Evolutionary conservation across 2,797 vertebrate species (phyloP).

Genomic region (Lutjanus campechanus): DNA sequence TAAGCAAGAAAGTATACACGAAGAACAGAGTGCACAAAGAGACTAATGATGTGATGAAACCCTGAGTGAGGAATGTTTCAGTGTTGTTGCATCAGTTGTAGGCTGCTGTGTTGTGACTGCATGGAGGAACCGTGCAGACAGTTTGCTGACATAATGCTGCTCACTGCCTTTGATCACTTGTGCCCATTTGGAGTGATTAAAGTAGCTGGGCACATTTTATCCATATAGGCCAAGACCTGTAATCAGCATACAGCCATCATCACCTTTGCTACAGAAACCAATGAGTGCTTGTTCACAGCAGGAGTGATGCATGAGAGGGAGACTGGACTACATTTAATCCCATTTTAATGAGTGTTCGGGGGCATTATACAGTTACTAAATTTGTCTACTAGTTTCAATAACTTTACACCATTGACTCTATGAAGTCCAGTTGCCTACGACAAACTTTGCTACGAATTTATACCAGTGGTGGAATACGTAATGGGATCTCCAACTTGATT

Average conservation of each 20-base stretch:
- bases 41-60: constrained; percentile 45
- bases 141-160: constrained; percentile 22
- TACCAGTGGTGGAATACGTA: background rate
- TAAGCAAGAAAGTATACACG: background rate
- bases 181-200: background rate
- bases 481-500: background rate
- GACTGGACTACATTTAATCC: background rate
- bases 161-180: constrained; percentile 25
- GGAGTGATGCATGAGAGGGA: background rate
- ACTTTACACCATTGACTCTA: too few relatives aligned
- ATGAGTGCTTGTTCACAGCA: background rate
- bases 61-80: constrained; percentile 47
- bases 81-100: constrained; percentile 62
- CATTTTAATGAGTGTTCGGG: background rate
- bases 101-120: constrained; percentile 29
- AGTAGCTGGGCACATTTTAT: background rate
- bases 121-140: constrained; percentile 10
- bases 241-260: background rate
- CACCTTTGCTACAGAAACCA: background rate
- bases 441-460: too few relatives aligned
- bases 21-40: background rate
- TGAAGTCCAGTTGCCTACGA: too few relatives aligned
- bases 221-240: background rate
- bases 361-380: background rate
- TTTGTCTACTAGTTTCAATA: background rate